A percentile compares a stretch with the other conserved stretches of the same genome.
phyloP scores from a whole-genome alignment of 2,113 vertebrate genomes.

The Siniperca knerii region DNA sequence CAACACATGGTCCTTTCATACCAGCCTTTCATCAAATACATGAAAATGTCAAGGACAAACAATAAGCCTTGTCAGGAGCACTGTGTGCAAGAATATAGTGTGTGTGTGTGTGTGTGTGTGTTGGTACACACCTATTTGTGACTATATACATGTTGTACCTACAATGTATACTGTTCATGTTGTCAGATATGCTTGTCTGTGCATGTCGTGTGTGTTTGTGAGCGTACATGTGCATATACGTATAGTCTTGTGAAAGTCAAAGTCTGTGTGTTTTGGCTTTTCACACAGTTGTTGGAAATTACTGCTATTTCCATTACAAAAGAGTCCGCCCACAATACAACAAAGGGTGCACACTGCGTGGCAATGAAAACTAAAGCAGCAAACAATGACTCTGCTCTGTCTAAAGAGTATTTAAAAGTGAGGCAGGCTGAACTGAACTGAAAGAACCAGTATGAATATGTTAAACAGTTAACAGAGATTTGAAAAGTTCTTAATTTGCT shows the following conservation, averaged over 20 bases:
- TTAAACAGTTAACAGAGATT: constrained; percentile 65
- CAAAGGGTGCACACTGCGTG: constrained; percentile 62
- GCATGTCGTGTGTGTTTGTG: neutral
- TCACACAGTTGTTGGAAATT: constrained; percentile 59
- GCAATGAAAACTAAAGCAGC: constrained; percentile 61
- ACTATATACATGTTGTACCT: neutral
- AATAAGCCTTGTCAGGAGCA: constrained; percentile 47
- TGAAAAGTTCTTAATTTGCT: constrained; percentile 72
- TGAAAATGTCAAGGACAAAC: constrained; percentile 75
- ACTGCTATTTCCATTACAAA: constrained; percentile 75
- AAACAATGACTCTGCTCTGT: constrained; percentile 63
- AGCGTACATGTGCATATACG: neutral
- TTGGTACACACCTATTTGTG: neutral
- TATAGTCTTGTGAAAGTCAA: constrained; percentile 11
- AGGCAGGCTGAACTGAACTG: constrained; percentile 39
- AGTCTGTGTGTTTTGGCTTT: constrained; percentile 37
- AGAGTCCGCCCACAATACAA: constrained; percentile 50
- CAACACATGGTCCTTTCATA: constrained; percentile 67
- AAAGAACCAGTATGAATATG: constrained; percentile 62
- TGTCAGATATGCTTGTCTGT: constrained; percentile 13
- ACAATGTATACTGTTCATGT: neutral
- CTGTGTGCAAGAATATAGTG: constrained; percentile 5
- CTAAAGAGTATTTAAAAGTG: constrained; percentile 74
- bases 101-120: neutral
- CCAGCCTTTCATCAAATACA: constrained; percentile 67